Evolutionary conservation across 2,797 vertebrate genomes (phyloP).

Genomic region (Peromyscus aztecus): DNA sequence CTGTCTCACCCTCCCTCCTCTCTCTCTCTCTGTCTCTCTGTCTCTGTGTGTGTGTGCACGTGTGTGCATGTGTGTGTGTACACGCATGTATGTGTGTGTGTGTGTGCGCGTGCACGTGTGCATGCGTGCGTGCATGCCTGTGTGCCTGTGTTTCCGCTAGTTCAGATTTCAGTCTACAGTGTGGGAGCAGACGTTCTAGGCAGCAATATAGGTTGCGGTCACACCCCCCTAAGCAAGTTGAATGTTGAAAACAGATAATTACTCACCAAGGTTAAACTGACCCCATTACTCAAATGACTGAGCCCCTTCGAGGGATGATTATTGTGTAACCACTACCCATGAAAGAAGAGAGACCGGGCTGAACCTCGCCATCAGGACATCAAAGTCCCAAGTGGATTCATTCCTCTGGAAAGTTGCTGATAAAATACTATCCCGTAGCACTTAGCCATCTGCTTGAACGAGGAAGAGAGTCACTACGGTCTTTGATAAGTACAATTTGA

Average conservation of each 20-base stretch:
- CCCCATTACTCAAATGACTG: conserved; percentile 81
- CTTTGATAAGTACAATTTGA: conserved; percentile 61
- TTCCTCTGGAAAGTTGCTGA: conserved; percentile 49
- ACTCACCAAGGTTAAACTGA: conserved; percentile 65
- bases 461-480: conserved; percentile 20
- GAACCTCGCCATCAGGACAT: not conserved
- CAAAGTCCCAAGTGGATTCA: conserved; percentile 21
- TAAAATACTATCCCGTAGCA: conserved; percentile 47
- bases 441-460: conserved; percentile 55
- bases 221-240: not conserved
- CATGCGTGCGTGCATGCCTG: not conserved
- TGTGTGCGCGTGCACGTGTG: too few species aligned
- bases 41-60: too few species aligned
- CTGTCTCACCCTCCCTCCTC: too few species aligned
- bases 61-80: too few species aligned
- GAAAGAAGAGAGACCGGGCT: conserved; percentile 6
- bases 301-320: conserved; percentile 81
- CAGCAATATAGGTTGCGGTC: not conserved
- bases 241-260: conserved; percentile 72
- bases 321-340: conserved; percentile 75
- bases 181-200: conserved; percentile 10
- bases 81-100: too few species aligned
- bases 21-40: too few species aligned
- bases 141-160: not conserved
- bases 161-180: not conserved